Evolutionary conservation across 1,140 invertebrate genomes (phyloP).

Genomic region (Solen grandis): DNA sequence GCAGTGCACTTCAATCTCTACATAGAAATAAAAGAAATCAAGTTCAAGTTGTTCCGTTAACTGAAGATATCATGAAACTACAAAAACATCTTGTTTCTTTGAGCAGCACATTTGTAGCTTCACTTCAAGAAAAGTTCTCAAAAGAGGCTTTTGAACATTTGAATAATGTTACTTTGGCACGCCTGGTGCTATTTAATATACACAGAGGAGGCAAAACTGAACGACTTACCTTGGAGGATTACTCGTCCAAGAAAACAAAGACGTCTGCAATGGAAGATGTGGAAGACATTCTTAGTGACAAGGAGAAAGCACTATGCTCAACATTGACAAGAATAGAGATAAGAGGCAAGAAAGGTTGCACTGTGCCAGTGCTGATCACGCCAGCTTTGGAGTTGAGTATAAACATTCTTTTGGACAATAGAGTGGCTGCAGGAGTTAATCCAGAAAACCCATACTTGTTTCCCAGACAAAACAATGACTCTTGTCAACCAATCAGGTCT

Average conservation of each 20-base stretch:
- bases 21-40: constrained; percentile 53
- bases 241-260: constrained; percentile 16
- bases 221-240: constrained; percentile 53
- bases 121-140: constrained; percentile 44
- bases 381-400: constrained; percentile 44
- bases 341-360: constrained; percentile 58
- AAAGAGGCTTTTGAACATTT: constrained; percentile 31
- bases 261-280: constrained; percentile 48
- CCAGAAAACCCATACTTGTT: constrained; percentile 54
- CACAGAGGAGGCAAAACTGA: constrained; percentile 57
- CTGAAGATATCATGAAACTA: constrained; percentile 52
- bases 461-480: constrained; percentile 50
- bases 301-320: constrained; percentile 58
- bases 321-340: constrained; percentile 58
- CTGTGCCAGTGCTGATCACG: constrained; percentile 58
- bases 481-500: constrained; percentile 43
- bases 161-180: constrained; percentile 45
- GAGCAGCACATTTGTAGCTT: constrained; percentile 22
- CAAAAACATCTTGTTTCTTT: constrained; percentile 45
- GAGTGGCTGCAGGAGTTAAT: constrained; percentile 52
- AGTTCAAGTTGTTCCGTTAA: constrained; percentile 47
- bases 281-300: constrained; percentile 42
- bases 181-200: constrained; percentile 61
- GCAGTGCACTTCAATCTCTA: constrained; percentile 45
- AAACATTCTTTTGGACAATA: constrained; percentile 44